phyloP scores from a whole-genome alignment of 2,797 vertebrate species.

The Potorous gilbertii region DNA sequence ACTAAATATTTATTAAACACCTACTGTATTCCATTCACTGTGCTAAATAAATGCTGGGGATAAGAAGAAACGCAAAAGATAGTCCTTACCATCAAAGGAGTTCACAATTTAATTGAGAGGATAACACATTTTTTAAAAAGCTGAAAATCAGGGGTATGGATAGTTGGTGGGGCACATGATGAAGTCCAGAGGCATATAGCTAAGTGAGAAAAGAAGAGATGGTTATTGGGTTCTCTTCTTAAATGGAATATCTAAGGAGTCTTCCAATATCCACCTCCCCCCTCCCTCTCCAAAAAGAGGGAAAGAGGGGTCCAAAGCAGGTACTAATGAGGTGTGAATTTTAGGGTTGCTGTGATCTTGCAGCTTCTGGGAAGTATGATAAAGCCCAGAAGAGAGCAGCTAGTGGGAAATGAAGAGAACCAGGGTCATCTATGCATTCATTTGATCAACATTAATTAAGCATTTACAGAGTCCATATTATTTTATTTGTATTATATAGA shows the following conservation, averaged over 20 bases:
- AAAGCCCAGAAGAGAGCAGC: neutral
- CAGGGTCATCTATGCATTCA: neutral
- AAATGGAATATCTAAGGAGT: neutral
- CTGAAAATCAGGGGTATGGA: neutral
- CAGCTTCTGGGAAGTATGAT: neutral
- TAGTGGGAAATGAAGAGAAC: neutral
- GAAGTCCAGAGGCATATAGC: neutral
- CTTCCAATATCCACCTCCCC: neutral
- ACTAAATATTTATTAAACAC: constrained; percentile 14
- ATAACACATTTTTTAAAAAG: neutral
- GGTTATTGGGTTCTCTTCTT: neutral
- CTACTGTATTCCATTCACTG: constrained; percentile 5
- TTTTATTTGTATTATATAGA: neutral
- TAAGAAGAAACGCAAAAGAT: neutral
- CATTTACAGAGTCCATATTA: neutral
- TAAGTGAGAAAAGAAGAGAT: neutral
- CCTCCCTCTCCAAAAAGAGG: neutral
- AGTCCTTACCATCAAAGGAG: neutral
- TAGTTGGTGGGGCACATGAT: neutral
- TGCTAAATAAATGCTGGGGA: neutral
- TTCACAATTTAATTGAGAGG: neutral
- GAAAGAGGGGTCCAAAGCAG: neutral
- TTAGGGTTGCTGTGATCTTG: neutral
- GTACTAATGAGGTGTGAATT: neutral
- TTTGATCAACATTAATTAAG: neutral